These are phyloP conservation scores for Lucilia cuprina DNA, from an alignment of 1,140 invertebrate genomes.

Conservation along the genomic window DNA sequence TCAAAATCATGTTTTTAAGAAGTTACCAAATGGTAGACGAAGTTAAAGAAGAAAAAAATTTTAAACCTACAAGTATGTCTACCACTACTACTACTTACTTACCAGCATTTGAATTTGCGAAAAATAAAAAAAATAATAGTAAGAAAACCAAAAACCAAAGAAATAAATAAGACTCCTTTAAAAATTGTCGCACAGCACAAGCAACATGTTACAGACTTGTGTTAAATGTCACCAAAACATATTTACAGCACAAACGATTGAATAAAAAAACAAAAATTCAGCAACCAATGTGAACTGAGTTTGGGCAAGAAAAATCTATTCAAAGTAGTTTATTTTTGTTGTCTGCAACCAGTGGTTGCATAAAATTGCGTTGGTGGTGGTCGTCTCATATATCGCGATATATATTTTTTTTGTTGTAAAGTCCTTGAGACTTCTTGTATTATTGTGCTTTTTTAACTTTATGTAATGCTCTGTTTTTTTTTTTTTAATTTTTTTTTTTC, in stretches of 20 bases:
- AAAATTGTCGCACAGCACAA: slow-evolving; percentile 18
- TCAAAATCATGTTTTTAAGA: slow-evolving; percentile 33
- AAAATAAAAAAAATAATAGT: background rate
- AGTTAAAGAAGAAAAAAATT: background rate
- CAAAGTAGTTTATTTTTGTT: background rate
- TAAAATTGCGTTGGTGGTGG: slow-evolving; percentile 31
- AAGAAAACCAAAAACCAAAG: background rate
- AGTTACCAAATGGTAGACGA: background rate
- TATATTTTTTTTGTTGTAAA: background rate
- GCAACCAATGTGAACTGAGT: too few relatives aligned
- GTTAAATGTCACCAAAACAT: slow-evolving; percentile 37
- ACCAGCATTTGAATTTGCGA: background rate
- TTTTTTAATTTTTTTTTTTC: background rate
- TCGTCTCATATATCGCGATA: slow-evolving; percentile 23
- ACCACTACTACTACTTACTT: background rate
- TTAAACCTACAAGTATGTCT: background rate
- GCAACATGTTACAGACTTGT: slow-evolving; percentile 33
- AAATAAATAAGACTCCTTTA: slow-evolving; percentile 7
- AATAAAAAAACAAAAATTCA: background rate
- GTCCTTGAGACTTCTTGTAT: slow-evolving; percentile 31
- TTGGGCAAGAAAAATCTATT: slow-evolving; percentile 3
- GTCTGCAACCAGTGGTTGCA: background rate
- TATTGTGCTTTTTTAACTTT: background rate
- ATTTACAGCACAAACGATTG: slow-evolving; percentile 15
- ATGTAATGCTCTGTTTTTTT: background rate